A percentile compares a stretch with the other conserved stretches of the same genome.
Conservation (phyloP, 2,888 invertebrate genomes). For the Drosophila histrio region DNA sequence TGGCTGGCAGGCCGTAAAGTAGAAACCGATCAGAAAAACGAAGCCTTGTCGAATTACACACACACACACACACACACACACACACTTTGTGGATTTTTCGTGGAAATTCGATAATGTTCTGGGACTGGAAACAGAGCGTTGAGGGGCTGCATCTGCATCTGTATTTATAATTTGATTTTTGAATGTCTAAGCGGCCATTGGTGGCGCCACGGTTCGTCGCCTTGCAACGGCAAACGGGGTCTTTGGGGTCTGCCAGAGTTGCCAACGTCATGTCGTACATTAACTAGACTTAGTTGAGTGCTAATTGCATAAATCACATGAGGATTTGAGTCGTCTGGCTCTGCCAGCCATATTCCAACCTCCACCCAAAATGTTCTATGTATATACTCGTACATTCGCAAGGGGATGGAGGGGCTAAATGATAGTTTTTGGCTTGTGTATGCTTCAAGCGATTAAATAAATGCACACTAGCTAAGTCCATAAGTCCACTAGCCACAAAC, state of each 20-base stretch:
- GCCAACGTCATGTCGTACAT: conserved; percentile 68
- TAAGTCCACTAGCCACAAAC: conserved; percentile 33
- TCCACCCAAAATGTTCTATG: not conserved
- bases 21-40: conserved; percentile 43
- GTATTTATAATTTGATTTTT: conserved; percentile 54
- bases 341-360: not conserved
- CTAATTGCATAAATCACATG: conserved; percentile 79
- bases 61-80: conserved; percentile 17
- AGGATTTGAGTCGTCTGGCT: conserved; percentile 72
- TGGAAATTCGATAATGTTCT: conserved; percentile 45
- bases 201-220: conserved; percentile 55
- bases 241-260: conserved; percentile 23
- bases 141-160: not conserved
- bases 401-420: not conserved
- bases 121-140: conserved; percentile 12
- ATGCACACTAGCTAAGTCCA: conserved; percentile 37
- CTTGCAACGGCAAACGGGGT: conserved; percentile 16
- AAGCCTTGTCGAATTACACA: conserved; percentile 60
- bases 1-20: conserved; percentile 58
- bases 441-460: conserved; percentile 40
- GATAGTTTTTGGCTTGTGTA: conserved; percentile 52
- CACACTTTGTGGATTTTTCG: conserved; percentile 18
- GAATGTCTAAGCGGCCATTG: conserved; percentile 50
- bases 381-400: not conserved
- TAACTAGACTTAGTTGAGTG: conserved; percentile 73